A percentile compares a stretch with the other conserved stretches of the same genome.
These are phyloP conservation scores for Anas platyrhynchos DNA, from an alignment of 2,113 vertebrate species.

Conservation along the genomic window DNA sequence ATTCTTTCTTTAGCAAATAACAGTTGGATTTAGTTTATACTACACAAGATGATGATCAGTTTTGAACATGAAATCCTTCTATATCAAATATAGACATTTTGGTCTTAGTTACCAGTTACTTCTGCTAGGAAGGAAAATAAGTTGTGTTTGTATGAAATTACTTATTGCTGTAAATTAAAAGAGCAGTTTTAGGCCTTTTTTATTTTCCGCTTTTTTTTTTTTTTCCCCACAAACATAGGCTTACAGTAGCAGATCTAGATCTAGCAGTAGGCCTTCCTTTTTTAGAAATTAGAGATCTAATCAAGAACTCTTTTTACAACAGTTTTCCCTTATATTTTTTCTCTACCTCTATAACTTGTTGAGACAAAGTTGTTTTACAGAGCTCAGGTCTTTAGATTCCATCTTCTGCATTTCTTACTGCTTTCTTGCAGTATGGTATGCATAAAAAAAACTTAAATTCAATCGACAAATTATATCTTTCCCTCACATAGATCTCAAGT, in stretches of 20 bases:
- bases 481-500: neutral
- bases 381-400: neutral
- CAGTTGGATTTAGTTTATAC: neutral
- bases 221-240: neutral
- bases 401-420: neutral
- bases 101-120: neutral
- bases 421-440: neutral
- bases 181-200: neutral
- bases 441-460: neutral
- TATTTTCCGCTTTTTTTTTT: neutral
- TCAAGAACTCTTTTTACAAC: neutral
- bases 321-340: neutral
- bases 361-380: neutral
- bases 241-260: too few relatives aligned
- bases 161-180: neutral
- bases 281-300: neutral
- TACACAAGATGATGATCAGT: neutral
- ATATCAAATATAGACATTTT: neutral
- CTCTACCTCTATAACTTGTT: neutral
- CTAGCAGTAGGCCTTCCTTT: neutral
- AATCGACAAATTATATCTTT: neutral
- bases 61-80: neutral
- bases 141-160: neutral
- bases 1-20: neutral
- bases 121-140: neutral